Conservation (phyloP, 2,113 vertebrate genomes). For the Rostratula benghalensis region DNA sequence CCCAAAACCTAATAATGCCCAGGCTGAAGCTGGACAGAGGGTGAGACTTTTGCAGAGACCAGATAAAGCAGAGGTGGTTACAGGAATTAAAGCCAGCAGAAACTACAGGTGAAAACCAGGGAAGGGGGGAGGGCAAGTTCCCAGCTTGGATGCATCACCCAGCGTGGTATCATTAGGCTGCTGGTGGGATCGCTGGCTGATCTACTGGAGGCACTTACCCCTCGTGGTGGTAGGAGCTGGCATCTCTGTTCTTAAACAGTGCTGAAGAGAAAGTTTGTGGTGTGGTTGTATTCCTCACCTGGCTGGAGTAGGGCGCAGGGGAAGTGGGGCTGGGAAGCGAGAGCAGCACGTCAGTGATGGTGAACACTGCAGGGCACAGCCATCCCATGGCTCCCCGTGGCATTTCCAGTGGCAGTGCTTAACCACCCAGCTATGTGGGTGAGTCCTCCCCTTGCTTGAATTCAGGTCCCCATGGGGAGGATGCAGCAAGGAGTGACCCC, state of each 20-base stretch:
- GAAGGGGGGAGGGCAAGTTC: not conserved
- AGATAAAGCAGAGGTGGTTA: not conserved
- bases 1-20: not conserved
- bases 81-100: not conserved
- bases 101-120: not conserved
- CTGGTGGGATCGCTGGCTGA: not conserved
- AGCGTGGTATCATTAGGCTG: rapidly evolving
- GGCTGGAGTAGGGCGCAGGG: constrained; percentile 82
- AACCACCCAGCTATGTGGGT: not conserved
- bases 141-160: not conserved
- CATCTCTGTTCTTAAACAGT: constrained; percentile 33
- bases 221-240: not conserved
- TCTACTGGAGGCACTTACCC: not conserved
- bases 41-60: not conserved
- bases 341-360: not conserved
- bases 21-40: not conserved
- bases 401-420: not conserved
- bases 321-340: constrained; percentile 80
- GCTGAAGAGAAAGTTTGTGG: constrained; percentile 82
- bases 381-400: rapidly evolving
- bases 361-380: too few relatives aligned
- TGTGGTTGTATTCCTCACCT: constrained; percentile 83
- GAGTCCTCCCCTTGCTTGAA: rapidly evolving
- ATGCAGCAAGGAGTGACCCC: not conserved
- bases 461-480: not conserved